Base-by-base conservation (phyloP, 2,797 vertebrate genomes). In the Spea hammondii region DNA sequence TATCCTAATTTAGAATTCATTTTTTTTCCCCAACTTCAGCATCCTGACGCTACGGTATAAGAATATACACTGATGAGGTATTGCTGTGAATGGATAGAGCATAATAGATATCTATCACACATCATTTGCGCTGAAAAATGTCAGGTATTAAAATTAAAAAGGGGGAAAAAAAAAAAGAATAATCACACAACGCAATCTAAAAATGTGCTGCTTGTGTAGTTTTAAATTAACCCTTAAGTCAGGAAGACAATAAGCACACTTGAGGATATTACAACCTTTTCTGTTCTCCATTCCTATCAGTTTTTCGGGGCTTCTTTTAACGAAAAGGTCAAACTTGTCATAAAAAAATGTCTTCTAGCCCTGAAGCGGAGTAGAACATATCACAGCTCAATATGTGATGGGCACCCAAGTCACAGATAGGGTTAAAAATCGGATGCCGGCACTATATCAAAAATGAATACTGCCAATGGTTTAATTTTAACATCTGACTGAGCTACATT, bases 41-140 rank as follows among this genome's bases (percentile, higher is more conserved):
- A 70, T 6, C 72, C 49, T 59, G 6, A 7, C 10, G 4, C 45
- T 45, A 50, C 74, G 13, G n/a, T 45, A 59, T 65, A 51, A 75
- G 11, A 66, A 48, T 54, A 45, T 47, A 49, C 69, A n/a, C 68
- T 67, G 68, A 72, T 80, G 73, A 65, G 79, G 59, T 14, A 75
- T 76, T 49, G 65, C 68, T 7, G 32, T 67, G 68, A 59, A 68
- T 32, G 66, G 60, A 7, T 9, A 3, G n/a, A 44, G 70, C 49
- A 6, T 80, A 80, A 80, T 66, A 60, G 74, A 80, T 60, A 59
- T 51, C 50, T 50, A 80, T 80, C 79, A 75, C 79, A 77, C 74
- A 81, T 76, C 79, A 81, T 77, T 77, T 76, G 65, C 74, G 77
- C 53, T 72, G 79, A 77, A 81, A 77, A 70, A 76, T 53, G 79